Evolutionary conservation across 2,113 vertebrate genomes (phyloP).

Genomic region (Anguilla japonica): DNA sequence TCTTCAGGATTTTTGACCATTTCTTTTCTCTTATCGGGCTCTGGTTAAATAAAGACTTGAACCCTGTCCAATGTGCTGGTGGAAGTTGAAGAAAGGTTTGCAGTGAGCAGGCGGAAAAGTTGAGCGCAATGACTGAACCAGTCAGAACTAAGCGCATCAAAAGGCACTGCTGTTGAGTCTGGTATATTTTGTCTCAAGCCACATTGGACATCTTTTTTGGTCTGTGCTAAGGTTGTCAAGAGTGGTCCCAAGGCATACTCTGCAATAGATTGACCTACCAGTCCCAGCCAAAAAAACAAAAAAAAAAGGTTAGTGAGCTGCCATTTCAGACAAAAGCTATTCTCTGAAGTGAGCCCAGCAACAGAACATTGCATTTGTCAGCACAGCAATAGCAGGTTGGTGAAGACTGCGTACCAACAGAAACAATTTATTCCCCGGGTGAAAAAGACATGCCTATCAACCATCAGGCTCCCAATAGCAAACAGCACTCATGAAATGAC

Average conservation of each 20-base stretch:
- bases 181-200: not conserved
- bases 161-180: not conserved
- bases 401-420: not conserved
- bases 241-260: not conserved
- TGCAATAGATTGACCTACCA: not conserved
- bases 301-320: not conserved
- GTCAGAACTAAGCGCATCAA: not conserved
- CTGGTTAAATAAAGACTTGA: too few relatives aligned
- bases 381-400: not conserved
- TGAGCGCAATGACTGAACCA: not conserved
- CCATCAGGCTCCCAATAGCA: not conserved
- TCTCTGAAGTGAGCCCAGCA: not conserved
- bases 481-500: slow-evolving; percentile 5
- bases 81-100: too few relatives aligned
- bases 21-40: too few relatives aligned
- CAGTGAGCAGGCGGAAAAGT: not conserved
- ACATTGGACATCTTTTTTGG: not conserved
- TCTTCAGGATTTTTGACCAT: too few relatives aligned
- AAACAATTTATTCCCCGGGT: slow-evolving; percentile 10
- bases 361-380: slow-evolving; percentile 17
- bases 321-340: not conserved
- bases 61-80: too few relatives aligned
- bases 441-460: slow-evolving; percentile 24
- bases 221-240: not conserved
- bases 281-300: not conserved